Evolutionary conservation across 2,113 vertebrate genomes (phyloP), one percentile per base, ranked within the genome.

Genomic region (Castor canadensis): DNA sequence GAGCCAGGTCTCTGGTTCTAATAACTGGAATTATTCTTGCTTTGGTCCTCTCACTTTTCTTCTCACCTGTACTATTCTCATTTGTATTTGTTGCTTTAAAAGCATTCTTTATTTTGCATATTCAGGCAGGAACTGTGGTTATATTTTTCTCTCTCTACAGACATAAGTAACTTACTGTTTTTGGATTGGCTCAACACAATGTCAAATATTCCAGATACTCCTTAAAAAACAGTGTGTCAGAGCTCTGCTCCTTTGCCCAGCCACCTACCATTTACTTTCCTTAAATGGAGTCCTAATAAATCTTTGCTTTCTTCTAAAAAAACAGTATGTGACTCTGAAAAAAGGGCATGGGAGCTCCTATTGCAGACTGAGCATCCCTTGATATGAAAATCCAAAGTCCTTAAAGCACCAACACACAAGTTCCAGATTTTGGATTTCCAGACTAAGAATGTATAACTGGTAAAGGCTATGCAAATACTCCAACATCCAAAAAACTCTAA

Each of bases 181-280:
- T 82, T 92, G 82, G 38, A 56, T 0, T 47, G 40, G 8, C 79
- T 89, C 79, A 96, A 81, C 26, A 91, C 35, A 81, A 94, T 84
- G 83, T 85, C 24, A 76, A 87, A 40, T 40, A 76, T 75, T 45
- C 32, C 62, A 93, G 73, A 49, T 38, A 10, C 3, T 58, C 35
- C 66, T 84, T 75, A 54, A 52, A 84, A 83, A 40, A 80, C 58
- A 28, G n/a, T n/a, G n/a, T n/a, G n/a, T n/a, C n/a, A n/a, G n/a
- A n/a, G n/a, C n/a, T n/a, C n/a, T n/a, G n/a, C n/a, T n/a, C n/a
- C n/a, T n/a, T n/a, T n/a, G n/a, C n/a, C n/a, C n/a, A n/a, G n/a
- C n/a, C n/a, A n/a, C n/a, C n/a, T n/a, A n/a, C n/a, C n/a, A n/a
- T n/a, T n/a, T n/a, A n/a, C n/a, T n/a, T n/a, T n/a, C n/a, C n/a